Evolutionary conservation across 2,113 vertebrate genomes (phyloP).

Genomic region (Salminus brasiliensis): DNA sequence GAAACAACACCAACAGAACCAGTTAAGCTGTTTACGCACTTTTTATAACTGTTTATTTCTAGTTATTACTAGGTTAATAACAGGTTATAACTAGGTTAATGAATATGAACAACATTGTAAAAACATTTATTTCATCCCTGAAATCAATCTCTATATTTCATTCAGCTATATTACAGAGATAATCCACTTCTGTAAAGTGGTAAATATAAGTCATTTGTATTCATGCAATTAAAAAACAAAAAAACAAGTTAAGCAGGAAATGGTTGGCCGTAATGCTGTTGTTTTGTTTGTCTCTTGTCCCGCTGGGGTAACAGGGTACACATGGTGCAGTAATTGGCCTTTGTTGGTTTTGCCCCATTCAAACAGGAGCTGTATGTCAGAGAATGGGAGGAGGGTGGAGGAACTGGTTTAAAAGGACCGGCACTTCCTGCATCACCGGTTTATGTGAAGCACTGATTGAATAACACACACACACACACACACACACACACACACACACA

Average conservation of each 20-base stretch:
- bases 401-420: slow-evolving; percentile 48
- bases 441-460: slow-evolving; percentile 44
- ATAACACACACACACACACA: slow-evolving; percentile 30
- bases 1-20: neutral
- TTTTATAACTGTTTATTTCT: neutral
- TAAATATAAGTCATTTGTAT: neutral
- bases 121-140: too few relatives aligned
- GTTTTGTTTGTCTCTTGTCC: neutral
- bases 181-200: too few relatives aligned
- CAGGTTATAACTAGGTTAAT: too few relatives aligned
- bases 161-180: too few relatives aligned
- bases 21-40: neutral
- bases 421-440: slow-evolving; percentile 47
- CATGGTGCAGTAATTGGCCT: neutral
- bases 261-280: neutral
- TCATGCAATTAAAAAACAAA: neutral
- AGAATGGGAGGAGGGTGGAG: slow-evolving; percentile 12
- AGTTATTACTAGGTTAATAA: neutral
- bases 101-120: too few relatives aligned
- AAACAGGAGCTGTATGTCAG: slow-evolving; percentile 10
- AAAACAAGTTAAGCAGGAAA: neutral
- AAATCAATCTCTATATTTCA: too few relatives aligned
- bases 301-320: slow-evolving; percentile 25
- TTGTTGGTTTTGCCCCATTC: slow-evolving; percentile 18
- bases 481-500: neutral